These are phyloP conservation scores for Holothuria glaberrima DNA, from an alignment of 35 echinoderm and acorn worm species.

Conservation along the genomic window DNA sequence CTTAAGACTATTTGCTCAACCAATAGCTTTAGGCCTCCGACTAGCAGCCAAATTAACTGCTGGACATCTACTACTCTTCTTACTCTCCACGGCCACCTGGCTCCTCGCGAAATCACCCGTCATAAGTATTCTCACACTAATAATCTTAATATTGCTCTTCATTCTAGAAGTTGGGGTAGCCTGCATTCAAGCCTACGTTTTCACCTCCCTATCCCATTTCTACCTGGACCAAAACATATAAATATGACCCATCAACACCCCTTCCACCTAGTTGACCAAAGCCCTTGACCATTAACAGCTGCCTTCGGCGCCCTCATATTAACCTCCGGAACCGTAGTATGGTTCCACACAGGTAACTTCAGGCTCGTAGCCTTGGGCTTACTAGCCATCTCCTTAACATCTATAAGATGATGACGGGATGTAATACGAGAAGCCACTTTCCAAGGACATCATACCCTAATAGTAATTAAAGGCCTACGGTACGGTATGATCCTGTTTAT, in stretches of 20 bases:
- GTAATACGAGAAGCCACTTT: conserved; percentile 75
- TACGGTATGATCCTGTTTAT: conserved; percentile 76
- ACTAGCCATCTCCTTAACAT: conserved; percentile 9
- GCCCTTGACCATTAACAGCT: conserved; percentile 73
- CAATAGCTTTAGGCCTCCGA: conserved; percentile 67
- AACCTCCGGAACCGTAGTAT: conserved; percentile 64
- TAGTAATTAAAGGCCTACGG: conserved; percentile 56
- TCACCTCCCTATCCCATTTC: conserved; percentile 52
- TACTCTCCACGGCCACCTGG: conserved; percentile 46
- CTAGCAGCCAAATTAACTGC: conserved; percentile 75
- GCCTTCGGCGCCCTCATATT: conserved; percentile 65
- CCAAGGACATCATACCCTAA: conserved; percentile 63
- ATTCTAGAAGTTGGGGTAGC: conserved; percentile 75
- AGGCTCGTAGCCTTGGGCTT: background rate
- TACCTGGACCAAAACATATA: conserved; percentile 73
- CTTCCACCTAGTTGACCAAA: conserved; percentile 80
- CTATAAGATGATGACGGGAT: conserved; percentile 72
- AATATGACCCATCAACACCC: conserved; percentile 82
- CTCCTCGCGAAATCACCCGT: background rate
- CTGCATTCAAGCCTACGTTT: conserved; percentile 76
- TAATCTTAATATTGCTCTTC: conserved; percentile 60
- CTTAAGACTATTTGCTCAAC: conserved; percentile 66
- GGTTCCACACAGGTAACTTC: conserved; percentile 51
- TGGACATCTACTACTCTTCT: conserved; percentile 67
- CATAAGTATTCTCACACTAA: conserved; percentile 16